phyloP scores from a whole-genome alignment of 2,888 invertebrate species.

The Drosophila setosimentum region DNA sequence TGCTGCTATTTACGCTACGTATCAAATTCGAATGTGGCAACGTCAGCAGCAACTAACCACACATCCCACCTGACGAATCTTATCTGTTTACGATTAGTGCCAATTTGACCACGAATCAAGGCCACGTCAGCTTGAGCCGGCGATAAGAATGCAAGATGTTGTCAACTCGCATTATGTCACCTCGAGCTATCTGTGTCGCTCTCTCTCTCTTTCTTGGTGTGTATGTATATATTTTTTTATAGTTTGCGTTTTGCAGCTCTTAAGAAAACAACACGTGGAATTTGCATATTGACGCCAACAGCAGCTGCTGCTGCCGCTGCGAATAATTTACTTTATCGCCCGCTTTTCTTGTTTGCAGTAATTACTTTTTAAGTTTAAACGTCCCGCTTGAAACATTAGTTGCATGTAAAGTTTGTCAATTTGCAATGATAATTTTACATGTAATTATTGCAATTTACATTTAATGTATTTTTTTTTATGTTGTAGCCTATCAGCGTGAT shows the following conservation, averaged over 20 bases:
- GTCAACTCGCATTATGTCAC: constrained; percentile 75
- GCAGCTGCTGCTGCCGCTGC: constrained; percentile 29
- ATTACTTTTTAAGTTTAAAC: background rate
- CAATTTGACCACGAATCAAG: constrained; percentile 45
- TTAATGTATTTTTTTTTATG: background rate
- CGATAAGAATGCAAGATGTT: constrained; percentile 64
- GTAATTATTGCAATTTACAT: background rate
- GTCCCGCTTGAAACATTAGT: background rate
- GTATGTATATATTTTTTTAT: background rate
- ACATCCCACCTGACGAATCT: constrained; percentile 20
- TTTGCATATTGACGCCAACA: constrained; percentile 65
- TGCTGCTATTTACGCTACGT: constrained; percentile 24
- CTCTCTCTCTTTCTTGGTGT: background rate
- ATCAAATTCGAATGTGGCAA: constrained; percentile 40
- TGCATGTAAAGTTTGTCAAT: background rate
- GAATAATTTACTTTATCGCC: constrained; percentile 12
- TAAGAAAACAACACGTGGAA: constrained; percentile 70
- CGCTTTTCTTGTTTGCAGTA: constrained; percentile 16
- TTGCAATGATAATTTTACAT: background rate
- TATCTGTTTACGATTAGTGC: constrained; percentile 54
- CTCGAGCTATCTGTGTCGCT: constrained; percentile 35
- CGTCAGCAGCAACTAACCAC: constrained; percentile 44
- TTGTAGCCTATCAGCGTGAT: background rate
- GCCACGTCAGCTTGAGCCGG: constrained; percentile 73
- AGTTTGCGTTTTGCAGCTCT: constrained; percentile 48